Base-by-base conservation (phyloP, 2,888 invertebrate genomes). In the Watsonalla binaria region DNA sequence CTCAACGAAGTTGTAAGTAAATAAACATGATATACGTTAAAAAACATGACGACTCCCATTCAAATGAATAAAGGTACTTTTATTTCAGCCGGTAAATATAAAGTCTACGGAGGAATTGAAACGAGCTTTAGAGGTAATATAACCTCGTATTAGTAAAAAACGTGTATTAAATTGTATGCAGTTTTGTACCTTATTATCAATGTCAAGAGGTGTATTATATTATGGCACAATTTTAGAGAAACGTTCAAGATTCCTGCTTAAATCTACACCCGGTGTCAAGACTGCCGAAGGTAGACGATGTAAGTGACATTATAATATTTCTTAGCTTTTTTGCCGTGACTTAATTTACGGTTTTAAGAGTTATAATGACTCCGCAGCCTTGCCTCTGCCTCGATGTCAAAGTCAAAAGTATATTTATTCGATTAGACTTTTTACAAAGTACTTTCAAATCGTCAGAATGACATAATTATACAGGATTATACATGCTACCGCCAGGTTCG, bases 51-150 rank as follows among this genome's bases (percentile, higher is more conserved):
- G 37, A 5, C 37, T 37, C 24, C 24, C 1, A 24, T 24, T 24
- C 4, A 24, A 14, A 46, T 6, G n/a, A 46, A 13, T 5, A 5
- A n/a, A n/a, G n/a, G n/a, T 6, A 6, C 46, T 33, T 24, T 55
- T n/a, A 1, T 70, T 67, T 46, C 65, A 74, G 74, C 58, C 61
- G 6, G 51, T 67, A n/a, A 60, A 57, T 47, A 71, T 74, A 6
- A 71, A 50, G 54, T 57, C 66, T 6, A 51, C 59, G 0, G 57
- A 35, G 2, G 71, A 74, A 50, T 59, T 72, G 60, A 63, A 54
- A 49, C 53, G 54, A 6, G 74, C 62, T 6, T 51, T 74, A 55
- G 61, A 62, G 6, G 68, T 68, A 34, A 65, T 54, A 24, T 24
- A 2, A 2, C 24, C 24, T 24, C 24, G 4, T 24, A 24, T 24